Evolutionary conservation across 2,888 invertebrate genomes (phyloP).

Genomic region (Rhingia rostrata): DNA sequence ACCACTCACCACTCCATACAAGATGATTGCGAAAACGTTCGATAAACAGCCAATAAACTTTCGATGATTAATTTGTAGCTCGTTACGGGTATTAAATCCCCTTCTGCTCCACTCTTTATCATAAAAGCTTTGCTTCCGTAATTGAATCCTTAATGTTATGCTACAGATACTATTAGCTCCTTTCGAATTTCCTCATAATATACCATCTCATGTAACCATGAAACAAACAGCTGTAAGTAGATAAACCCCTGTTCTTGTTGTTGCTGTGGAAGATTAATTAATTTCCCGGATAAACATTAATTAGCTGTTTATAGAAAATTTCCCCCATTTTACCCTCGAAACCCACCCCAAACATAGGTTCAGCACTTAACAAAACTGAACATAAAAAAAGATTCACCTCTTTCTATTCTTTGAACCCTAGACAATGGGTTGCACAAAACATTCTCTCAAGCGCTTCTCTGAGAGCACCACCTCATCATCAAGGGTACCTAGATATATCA

Average conservation of each 20-base stretch:
- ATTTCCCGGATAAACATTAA: slow-evolving; percentile 52
- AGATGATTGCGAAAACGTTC: background rate
- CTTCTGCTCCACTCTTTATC: background rate
- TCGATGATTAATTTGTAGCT: slow-evolving; percentile 31
- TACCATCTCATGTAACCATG: background rate
- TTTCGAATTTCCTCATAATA: slow-evolving; percentile 6
- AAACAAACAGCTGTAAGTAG: background rate
- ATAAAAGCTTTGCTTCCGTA: slow-evolving; percentile 23
- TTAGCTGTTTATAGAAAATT: slow-evolving; percentile 27
- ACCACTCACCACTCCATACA: background rate
- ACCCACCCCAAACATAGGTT: slow-evolving; percentile 4
- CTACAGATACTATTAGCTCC: slow-evolving; percentile 22
- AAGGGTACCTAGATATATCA: slow-evolving; percentile 10
- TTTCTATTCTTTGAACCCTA: slow-evolving; percentile 19
- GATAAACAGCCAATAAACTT: slow-evolving; percentile 39
- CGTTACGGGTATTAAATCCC: background rate
- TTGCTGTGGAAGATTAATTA: slow-evolving; percentile 34
- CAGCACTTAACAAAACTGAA: slow-evolving; percentile 37
- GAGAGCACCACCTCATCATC: slow-evolving; percentile 40
- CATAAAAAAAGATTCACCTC: slow-evolving; percentile 61
- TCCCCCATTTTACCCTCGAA: background rate
- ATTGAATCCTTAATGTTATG: slow-evolving; percentile 23
- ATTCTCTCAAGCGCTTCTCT: slow-evolving; percentile 12
- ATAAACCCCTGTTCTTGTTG: slow-evolving; percentile 6
- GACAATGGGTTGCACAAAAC: slow-evolving; percentile 5